Conservation (phyloP, 2,888 invertebrate genomes). For the Calameuta idolon region DNA sequence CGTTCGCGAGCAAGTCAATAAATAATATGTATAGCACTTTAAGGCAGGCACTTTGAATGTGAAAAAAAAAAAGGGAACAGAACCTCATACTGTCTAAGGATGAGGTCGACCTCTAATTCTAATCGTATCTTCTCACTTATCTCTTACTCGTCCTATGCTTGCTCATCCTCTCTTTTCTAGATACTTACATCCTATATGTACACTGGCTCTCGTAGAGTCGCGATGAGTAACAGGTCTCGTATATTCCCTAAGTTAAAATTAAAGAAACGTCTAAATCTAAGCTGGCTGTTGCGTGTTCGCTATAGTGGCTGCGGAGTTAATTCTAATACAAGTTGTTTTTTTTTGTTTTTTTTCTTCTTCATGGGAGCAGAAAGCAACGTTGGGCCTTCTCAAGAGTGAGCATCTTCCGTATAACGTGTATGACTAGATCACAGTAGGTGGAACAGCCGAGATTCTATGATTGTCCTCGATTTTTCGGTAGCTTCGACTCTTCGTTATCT, state of each 20-base stretch:
- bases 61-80: background rate
- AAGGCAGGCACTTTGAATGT: conserved; percentile 4
- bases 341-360: conserved; percentile 7
- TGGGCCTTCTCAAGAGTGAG: conserved; percentile 8
- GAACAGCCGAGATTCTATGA: conserved; percentile 47
- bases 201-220: conserved; percentile 16
- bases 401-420: conserved; percentile 24
- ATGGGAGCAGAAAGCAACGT: conserved; percentile 19
- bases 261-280: conserved; percentile 4
- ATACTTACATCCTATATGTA: conserved; percentile 11
- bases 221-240: background rate
- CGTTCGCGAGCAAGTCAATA: conserved; percentile 23
- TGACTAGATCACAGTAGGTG: conserved; percentile 63
- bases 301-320: conserved; percentile 17
- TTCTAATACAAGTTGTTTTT: conserved; percentile 13
- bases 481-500: conserved; percentile 15
- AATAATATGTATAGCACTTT: conserved; percentile 28
- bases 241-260: background rate
- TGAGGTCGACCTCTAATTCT: conserved; percentile 17
- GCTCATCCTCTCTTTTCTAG: conserved; percentile 13
- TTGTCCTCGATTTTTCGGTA: conserved; percentile 28
- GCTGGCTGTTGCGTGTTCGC: conserved; percentile 20
- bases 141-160: conserved; percentile 25
- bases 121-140: conserved; percentile 11
- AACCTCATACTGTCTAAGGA: conserved; percentile 10